Evolutionary conservation across 2,797 vertebrate genomes (phyloP).

Genomic region (Denticeps clupeoides): DNA sequence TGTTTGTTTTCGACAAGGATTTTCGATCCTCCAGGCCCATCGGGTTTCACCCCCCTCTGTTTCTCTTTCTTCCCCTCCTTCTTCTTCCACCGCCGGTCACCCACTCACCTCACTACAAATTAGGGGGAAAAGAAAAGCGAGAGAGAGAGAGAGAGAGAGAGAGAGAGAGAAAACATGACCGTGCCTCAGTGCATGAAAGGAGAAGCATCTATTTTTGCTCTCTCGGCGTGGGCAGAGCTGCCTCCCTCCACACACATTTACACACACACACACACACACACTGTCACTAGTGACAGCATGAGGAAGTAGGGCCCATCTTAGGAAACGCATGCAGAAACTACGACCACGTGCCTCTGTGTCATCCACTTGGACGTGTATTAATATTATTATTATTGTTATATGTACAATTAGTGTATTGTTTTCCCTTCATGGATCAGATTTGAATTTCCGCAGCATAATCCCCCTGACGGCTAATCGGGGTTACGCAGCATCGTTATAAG

Average conservation of each 20-base stretch:
- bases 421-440: too few species aligned
- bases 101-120: slow-evolving; percentile 4
- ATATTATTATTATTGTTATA: too few species aligned
- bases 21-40: too few species aligned
- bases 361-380: too few species aligned
- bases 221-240: slow-evolving; percentile 43
- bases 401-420: too few species aligned
- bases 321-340: slow-evolving; percentile 9
- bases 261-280: slow-evolving; percentile 7
- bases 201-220: slow-evolving; percentile 64
- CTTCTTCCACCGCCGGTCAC: background rate
- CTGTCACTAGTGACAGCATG: background rate
- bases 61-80: background rate
- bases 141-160: slow-evolving; percentile 8
- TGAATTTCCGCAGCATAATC: too few species aligned
- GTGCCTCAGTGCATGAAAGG: slow-evolving; percentile 62
- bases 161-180: slow-evolving; percentile 36
- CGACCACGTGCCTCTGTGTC: background rate
- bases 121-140: slow-evolving; percentile 6
- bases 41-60: background rate
- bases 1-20: too few species aligned
- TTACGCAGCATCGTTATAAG: too few species aligned
- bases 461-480: too few species aligned
- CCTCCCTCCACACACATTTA: slow-evolving; percentile 13
- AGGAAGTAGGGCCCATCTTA: slow-evolving; percentile 31